phyloP scores from a whole-genome alignment of 2,797 vertebrate species.

The Alosa sapidissima region DNA sequence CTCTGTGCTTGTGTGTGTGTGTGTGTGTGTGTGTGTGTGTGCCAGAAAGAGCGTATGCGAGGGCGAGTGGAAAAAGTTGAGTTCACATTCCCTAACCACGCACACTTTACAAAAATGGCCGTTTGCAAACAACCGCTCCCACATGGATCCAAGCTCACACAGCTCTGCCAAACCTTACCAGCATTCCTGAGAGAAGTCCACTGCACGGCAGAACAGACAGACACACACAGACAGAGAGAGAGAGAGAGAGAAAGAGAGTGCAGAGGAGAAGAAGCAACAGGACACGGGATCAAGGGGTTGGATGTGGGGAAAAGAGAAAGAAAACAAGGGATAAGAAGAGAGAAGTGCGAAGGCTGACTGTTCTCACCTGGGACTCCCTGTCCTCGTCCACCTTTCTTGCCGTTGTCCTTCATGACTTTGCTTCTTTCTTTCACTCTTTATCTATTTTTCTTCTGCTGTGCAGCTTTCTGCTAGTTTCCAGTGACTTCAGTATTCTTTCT shows the following conservation, averaged over 20 bases:
- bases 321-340: constrained; percentile 6
- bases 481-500: not conserved
- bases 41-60: not conserved
- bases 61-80: not conserved
- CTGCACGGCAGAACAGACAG: not conserved
- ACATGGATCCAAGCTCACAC: not conserved
- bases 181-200: not conserved
- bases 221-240: constrained; percentile 30
- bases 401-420: constrained; percentile 74
- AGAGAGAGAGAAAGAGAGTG: constrained; percentile 13
- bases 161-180: not conserved
- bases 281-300: constrained; percentile 31
- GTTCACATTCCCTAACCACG: not conserved
- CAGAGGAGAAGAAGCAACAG: not conserved
- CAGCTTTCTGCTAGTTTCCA: not conserved
- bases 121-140: constrained; percentile 20
- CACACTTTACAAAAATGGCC: constrained; percentile 10
- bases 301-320: constrained; percentile 28
- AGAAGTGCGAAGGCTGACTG: constrained; percentile 7
- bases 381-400: constrained; percentile 67
- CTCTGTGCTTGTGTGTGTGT: not conserved
- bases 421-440: constrained; percentile 34
- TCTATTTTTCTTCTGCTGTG: constrained; percentile 18
- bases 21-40: constrained; percentile 12
- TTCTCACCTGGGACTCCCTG: constrained; percentile 70